Evolutionary conservation across 1,140 invertebrate species (phyloP).

Genomic region (Nasonia longicornis): DNA sequence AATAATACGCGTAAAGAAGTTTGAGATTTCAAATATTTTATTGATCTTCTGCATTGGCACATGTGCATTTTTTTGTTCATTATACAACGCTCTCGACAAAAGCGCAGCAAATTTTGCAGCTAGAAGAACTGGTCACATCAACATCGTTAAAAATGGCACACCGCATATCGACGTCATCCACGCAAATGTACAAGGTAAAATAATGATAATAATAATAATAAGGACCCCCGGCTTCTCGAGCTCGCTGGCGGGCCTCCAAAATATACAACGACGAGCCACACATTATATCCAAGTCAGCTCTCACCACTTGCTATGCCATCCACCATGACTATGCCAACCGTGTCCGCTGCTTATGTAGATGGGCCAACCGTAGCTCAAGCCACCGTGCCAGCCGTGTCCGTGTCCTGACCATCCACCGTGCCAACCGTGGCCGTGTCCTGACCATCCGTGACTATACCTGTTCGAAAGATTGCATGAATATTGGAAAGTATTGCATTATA

Average conservation of each 20-base stretch:
- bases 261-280: neutral
- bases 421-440: slow-evolving; percentile 35
- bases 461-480: neutral
- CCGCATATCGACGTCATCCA: neutral
- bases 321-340: slow-evolving; percentile 51
- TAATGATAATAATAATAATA: neutral
- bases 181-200: neutral
- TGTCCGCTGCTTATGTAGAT: slow-evolving; percentile 25
- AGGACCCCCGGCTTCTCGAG: neutral
- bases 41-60: slow-evolving; percentile 7
- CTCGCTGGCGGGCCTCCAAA: neutral
- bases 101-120: neutral
- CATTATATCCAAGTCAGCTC: neutral
- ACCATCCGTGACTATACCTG: slow-evolving; percentile 45
- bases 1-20: neutral
- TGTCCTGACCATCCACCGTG: slow-evolving; percentile 14
- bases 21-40: slow-evolving; percentile 12
- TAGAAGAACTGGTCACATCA: neutral
- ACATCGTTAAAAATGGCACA: neutral
- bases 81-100: neutral
- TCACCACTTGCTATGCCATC: slow-evolving; percentile 60
- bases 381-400: slow-evolving; percentile 41
- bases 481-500: neutral
- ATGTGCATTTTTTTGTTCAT: neutral
- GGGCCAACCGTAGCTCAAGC: slow-evolving; percentile 23